phyloP scores from a whole-genome alignment of 1,140 invertebrate species.

The Acyrthosiphon pisum region DNA sequence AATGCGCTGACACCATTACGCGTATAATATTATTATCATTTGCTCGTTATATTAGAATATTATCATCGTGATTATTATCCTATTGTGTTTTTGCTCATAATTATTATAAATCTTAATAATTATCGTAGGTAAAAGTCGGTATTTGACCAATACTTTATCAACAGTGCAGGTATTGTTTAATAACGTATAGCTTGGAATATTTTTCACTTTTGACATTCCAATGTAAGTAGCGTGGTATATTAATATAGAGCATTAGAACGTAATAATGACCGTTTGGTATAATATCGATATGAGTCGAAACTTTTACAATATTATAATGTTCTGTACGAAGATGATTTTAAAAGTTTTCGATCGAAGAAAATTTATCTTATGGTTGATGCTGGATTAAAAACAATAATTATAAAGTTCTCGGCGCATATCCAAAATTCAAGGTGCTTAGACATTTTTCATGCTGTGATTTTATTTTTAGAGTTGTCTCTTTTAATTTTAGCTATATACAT shows the following conservation, averaged over 20 bases:
- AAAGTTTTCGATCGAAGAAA: background rate
- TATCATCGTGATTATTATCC: background rate
- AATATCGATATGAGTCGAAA: background rate
- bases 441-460: constrained; percentile 42
- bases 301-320: background rate
- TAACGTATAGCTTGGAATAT: background rate
- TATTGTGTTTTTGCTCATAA: background rate
- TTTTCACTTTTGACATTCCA: background rate
- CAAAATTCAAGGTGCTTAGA: constrained; percentile 41
- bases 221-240: background rate
- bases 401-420: constrained; percentile 39
- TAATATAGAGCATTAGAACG: background rate
- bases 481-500: constrained; percentile 31
- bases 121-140: background rate
- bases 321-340: background rate
- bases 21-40: background rate
- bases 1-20: background rate
- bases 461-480: constrained; percentile 44
- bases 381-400: constrained; percentile 51
- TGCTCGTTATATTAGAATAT: background rate
- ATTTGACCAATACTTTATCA: background rate
- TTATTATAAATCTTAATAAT: background rate
- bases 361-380: background rate
- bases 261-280: background rate
- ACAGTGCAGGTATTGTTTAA: background rate